phyloP scores from a whole-genome alignment of 2,113 vertebrate genomes.

The Strigops habroptila region DNA sequence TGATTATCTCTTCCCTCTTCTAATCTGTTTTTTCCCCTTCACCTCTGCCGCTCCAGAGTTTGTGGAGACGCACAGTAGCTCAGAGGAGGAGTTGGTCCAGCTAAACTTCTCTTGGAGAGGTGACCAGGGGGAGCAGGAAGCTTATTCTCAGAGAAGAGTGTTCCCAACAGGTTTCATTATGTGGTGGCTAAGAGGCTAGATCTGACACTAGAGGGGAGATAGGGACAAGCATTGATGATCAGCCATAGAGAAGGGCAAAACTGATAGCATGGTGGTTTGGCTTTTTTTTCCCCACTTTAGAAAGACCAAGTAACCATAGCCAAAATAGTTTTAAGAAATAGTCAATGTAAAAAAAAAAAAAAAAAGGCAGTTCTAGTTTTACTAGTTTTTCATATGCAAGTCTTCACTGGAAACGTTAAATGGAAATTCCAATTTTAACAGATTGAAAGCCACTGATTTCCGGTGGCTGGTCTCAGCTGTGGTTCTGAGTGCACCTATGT shows the following conservation, averaged over 20 bases:
- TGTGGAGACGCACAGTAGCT: neutral
- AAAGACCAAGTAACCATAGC: neutral
- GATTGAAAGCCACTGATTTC: neutral
- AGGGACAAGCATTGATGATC: neutral
- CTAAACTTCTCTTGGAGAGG: neutral
- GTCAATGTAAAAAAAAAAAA: neutral
- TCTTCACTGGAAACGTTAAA: neutral
- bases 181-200: neutral
- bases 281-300: neutral
- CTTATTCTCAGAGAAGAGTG: neutral
- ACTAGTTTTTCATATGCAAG: neutral
- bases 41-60: neutral
- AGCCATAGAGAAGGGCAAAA: neutral
- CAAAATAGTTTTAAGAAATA: neutral
- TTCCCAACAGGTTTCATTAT: neutral
- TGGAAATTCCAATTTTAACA: neutral
- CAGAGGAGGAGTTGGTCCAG: neutral
- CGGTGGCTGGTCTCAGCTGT: neutral
- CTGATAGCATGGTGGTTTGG: neutral
- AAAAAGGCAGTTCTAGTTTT: accelerated
- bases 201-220: neutral
- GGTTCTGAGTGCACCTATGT: neutral
- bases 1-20: neutral
- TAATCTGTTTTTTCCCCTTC: neutral
- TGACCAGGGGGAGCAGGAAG: neutral